Evolutionary conservation across 2,113 vertebrate species (phyloP), one percentile per base, ranked within the genome.

Genomic region (Antigone vipio): DNA sequence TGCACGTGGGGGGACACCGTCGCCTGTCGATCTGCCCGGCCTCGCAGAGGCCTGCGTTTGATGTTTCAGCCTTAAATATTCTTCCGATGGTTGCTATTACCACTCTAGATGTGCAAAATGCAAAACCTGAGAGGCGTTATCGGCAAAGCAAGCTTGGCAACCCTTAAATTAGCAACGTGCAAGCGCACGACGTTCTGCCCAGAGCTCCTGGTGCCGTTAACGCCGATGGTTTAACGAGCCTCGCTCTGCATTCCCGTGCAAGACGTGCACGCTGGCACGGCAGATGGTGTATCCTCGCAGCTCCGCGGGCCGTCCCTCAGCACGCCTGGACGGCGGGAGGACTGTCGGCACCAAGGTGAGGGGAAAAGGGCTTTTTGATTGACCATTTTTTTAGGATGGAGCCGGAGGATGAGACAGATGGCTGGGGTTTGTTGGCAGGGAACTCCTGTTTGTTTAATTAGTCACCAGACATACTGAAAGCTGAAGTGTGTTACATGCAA

Each of bases 371-470:
- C 53, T 73, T 74, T 77, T 42, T 6, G 67, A 24, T 60, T 62
- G 84, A 80, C 66, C 68, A 1, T 68, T 44, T 44, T 42, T 1
- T 76, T 55, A 32, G 92, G 96, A 81, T 22, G 64, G 85, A 90
- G 75, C 89, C 0, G 10, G 23, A 77, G 74, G 80, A 75, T 7
- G 56, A 83, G 92, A 63, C 96, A 97, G 91, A 95, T 95, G 97
- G 96, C 50, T 47, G 22, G 24, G 83, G 21, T 67, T 76, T 85
- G 78, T 68, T 95, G 96, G 96, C 94, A 86, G 76, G 87, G 85
- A 89, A 38, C 32, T 80, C 93, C 60, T 44, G 85, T 96, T 96
- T 95, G 93, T 94, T 96, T 95, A 93, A 96, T 96, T 96, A 92
- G 87, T 73, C 59, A 94, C 79, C 75, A 89, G 89, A 84, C 45